A percentile compares a stretch with the other conserved stretches of the same genome.
Conservation (phyloP, 2,113 vertebrate species). For the Melospiza georgiana region DNA sequence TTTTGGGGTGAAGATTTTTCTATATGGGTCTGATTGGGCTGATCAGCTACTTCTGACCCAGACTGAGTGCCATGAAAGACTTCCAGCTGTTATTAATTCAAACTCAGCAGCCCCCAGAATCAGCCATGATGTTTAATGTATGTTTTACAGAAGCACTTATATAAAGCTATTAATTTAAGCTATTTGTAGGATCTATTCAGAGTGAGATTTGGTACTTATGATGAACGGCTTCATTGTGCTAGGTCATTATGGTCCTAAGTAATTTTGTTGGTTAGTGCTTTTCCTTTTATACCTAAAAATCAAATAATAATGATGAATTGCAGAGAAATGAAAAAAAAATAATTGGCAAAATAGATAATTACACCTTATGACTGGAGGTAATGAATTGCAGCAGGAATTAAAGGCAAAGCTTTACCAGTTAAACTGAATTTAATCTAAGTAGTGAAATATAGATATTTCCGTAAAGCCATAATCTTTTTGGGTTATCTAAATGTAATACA, state of each 20-base stretch:
- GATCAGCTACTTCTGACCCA: neutral
- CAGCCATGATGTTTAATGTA: neutral
- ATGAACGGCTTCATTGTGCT: conserved; percentile 44
- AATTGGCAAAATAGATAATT: conserved; percentile 52
- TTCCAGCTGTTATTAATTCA: conserved; percentile 9
- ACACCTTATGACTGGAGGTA: neutral
- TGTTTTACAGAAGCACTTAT: conserved; percentile 13
- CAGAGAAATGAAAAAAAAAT: conserved; percentile 8
- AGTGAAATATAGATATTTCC: conserved; percentile 33
- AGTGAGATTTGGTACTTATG: neutral
- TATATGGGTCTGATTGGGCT: neutral
- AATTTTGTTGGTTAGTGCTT: conserved; percentile 56
- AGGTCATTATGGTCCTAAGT: conserved; percentile 31
- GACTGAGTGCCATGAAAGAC: neutral
- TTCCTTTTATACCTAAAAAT: conserved; percentile 37
- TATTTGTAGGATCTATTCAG: conserved; percentile 4
- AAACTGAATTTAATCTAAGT: conserved; percentile 5
- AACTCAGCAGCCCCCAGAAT: neutral
- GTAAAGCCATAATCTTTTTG: neutral
- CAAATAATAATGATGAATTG: conserved; percentile 59
- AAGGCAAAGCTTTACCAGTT: conserved; percentile 8
- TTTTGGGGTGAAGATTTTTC: neutral
- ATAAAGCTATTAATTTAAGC: conserved; percentile 34
- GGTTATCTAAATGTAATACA: neutral
- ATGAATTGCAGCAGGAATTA: conserved; percentile 40